These are phyloP conservation scores for Brachymystax lenok DNA, from an alignment of 2,797 vertebrate genomes.

Conservation along the genomic window DNA sequence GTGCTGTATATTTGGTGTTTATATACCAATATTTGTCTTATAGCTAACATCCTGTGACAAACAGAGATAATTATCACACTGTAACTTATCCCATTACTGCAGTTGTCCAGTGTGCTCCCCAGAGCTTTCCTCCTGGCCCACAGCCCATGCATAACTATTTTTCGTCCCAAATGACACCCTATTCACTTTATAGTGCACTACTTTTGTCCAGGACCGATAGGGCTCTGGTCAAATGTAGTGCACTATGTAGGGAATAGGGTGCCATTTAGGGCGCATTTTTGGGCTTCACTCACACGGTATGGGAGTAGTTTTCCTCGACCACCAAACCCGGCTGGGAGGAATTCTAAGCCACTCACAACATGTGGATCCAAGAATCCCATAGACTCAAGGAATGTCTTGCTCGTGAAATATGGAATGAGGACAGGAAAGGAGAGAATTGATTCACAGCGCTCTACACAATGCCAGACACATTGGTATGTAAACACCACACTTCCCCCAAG, in stretches of 20 bases:
- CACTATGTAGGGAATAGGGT: too few relatives aligned
- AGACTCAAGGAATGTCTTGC: conserved; percentile 35
- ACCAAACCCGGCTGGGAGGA: conserved; percentile 24
- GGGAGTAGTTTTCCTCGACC: conserved; percentile 23
- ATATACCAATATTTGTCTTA: background rate
- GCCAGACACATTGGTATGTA: background rate
- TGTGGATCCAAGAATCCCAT: conserved; percentile 24
- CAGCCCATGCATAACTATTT: conserved; percentile 14
- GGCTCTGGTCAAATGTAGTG: too few relatives aligned
- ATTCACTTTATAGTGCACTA: background rate
- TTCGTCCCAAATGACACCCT: background rate
- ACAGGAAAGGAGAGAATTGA: conserved; percentile 30
- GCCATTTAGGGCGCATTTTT: background rate
- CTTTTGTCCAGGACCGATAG: background rate
- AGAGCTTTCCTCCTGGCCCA: conserved; percentile 20
- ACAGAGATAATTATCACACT: too few relatives aligned
- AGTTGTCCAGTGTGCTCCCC: conserved; percentile 3
- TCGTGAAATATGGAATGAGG: conserved; percentile 29
- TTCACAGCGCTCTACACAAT: conserved; percentile 16
- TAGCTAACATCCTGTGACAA: background rate
- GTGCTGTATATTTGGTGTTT: too few relatives aligned
- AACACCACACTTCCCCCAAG: background rate
- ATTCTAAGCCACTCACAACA: conserved; percentile 12
- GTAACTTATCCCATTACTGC: background rate
- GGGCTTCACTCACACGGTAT: conserved; percentile 4